Evolutionary conservation across 2,113 vertebrate genomes (phyloP).

Genomic region (Tenebrosternarchus preto): DNA sequence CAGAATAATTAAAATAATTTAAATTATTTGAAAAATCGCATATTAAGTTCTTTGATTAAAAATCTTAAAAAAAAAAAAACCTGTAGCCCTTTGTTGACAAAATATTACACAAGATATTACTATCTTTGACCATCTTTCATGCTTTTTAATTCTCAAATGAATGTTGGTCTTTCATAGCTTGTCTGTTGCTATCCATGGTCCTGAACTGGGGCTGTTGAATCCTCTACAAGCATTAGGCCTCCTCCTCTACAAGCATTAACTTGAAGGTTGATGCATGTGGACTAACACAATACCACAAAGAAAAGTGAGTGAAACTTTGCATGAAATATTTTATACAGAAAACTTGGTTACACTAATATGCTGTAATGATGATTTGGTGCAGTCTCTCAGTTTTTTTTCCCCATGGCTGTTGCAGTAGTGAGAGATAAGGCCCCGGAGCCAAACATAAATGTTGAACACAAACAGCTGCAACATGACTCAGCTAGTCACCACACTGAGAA

Average conservation of each 20-base stretch:
- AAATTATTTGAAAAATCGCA: not conserved
- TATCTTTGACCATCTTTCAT: not conserved
- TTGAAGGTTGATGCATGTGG: too few relatives aligned
- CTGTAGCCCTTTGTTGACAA: not conserved
- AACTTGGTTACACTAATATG: not conserved
- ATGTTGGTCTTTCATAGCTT: not conserved
- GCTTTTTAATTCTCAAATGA: not conserved
- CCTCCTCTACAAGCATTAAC: not conserved
- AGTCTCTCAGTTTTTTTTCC: not conserved
- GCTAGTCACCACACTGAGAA: not conserved
- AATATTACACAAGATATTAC: not conserved
- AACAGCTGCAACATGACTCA: conserved; percentile 46
- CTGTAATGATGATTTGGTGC: not conserved
- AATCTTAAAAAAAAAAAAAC: not conserved
- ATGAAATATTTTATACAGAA: not conserved
- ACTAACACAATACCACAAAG: too few relatives aligned
- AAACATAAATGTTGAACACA: conserved; percentile 30
- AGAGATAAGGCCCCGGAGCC: not conserved
- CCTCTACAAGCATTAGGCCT: not conserved
- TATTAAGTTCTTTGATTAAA: not conserved
- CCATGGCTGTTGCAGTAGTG: conserved; percentile 14
- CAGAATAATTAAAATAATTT: not conserved
- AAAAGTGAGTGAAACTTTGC: not conserved
- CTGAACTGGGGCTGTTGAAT: not conserved
- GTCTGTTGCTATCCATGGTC: conserved; percentile 31